These are phyloP conservation scores for Phocoena sinus DNA, from an alignment of 2,113 vertebrate species.

Conservation along the genomic window DNA sequence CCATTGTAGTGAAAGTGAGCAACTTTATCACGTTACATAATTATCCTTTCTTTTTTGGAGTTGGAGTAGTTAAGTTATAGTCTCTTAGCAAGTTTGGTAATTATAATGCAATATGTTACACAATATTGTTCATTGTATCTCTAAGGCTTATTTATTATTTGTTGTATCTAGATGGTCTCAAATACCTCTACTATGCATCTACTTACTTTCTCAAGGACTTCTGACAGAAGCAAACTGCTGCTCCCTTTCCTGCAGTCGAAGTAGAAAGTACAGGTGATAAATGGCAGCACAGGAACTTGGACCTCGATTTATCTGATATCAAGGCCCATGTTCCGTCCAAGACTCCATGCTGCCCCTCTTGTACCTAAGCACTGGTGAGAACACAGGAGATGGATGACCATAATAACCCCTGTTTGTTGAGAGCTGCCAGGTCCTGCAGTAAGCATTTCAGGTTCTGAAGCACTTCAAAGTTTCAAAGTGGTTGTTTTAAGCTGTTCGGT, in stretches of 20 bases:
- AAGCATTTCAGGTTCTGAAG: slow-evolving; percentile 18
- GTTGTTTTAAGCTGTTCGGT: background rate
- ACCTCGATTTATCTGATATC: background rate
- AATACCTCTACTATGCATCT: background rate
- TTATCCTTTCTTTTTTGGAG: background rate
- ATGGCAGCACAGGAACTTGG: background rate
- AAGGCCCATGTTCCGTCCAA: background rate
- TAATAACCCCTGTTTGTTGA: background rate
- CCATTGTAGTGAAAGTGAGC: background rate
- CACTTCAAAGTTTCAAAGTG: background rate
- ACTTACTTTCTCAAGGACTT: background rate
- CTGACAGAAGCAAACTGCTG: background rate
- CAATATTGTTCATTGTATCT: background rate
- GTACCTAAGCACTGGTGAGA: background rate
- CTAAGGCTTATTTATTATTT: background rate
- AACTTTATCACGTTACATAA: background rate
- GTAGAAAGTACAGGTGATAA: background rate
- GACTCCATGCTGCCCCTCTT: background rate
- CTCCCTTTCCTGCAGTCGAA: background rate
- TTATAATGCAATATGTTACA: background rate
- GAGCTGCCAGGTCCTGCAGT: background rate
- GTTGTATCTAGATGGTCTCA: background rate
- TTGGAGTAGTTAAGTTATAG: background rate
- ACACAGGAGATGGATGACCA: background rate
- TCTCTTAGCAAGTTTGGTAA: background rate